Evolutionary conservation across 2,797 vertebrate genomes (phyloP), one percentile per base, ranked within the genome.

Genomic region (Scolopax rusticola): DNA sequence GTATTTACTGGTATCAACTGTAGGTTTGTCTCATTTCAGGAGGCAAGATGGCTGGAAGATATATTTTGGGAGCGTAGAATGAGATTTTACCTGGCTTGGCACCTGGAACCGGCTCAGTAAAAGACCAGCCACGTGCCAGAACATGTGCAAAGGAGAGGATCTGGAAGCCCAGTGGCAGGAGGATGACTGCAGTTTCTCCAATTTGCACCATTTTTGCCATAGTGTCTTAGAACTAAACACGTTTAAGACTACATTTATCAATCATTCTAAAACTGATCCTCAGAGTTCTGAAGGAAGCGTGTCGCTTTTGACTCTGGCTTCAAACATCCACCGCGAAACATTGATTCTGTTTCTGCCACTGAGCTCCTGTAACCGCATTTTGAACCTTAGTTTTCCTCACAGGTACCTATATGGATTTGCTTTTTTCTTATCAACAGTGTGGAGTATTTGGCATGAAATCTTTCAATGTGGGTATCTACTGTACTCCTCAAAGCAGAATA

Each of bases 381-480:
- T 56, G 51, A 70, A 27, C 17, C 6, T 64, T 3, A 11, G 45
- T 20, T 64, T 73, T 63, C 33, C 59, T 79, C 56, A 27, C 30
- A 12, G 0, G 0, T 7, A n/a, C 17, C 53, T n/a, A 10, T 1
- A 48, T 0, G 2, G 43, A 74, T 69, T 51, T 47, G 20, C 28
- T 61, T 33, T 76, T 79, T 48, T 11, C 11, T 25, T 16, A 21
- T 24, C 15, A 48, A 59, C 12, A 7, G 30, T 14, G 30, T 25
- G 60, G 38, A 48, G 8, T 11, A 38, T 0, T 47, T 11, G 28
- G 41, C 18, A 47, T 33, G 48, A 64, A 76, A 54, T 11, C n/a
- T 47, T 57, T 33, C 53, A 12, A 59, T 21, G 45, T 2, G 1
- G 8, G 5, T 28, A 15, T 28, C 45, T 41, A 25, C 4, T 2